Evolutionary conservation across 2,113 vertebrate genomes (phyloP).

Genomic region (Rana temporaria): DNA sequence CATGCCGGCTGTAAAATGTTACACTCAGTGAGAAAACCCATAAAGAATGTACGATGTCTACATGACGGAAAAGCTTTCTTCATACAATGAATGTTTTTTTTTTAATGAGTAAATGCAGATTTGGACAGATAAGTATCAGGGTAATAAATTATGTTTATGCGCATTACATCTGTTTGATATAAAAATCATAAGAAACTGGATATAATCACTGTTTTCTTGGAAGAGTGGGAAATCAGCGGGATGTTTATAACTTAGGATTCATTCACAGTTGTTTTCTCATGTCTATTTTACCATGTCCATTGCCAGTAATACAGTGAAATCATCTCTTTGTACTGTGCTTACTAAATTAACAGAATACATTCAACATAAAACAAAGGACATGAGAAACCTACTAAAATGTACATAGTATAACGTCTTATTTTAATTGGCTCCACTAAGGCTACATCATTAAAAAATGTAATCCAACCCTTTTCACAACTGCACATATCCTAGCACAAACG

Average conservation of each 20-base stretch:
- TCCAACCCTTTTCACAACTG: no score
- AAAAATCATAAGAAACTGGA: neutral
- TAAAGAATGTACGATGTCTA: neutral
- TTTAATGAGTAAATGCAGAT: neutral
- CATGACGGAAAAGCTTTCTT: neutral
- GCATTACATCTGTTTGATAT: neutral
- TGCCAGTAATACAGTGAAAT: neutral
- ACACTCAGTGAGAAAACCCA: neutral
- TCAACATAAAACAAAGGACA: no score
- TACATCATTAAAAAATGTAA: no score
- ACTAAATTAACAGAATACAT: no score
- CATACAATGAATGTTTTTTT: neutral
- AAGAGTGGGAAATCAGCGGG: neutral
- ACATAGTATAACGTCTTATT: no score
- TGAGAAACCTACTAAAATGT: no score
- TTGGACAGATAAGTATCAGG: neutral
- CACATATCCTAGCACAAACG: no score
- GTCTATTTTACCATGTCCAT: constrained; percentile 8
- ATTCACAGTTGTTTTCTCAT: constrained; percentile 9
- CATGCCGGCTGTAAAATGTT: constrained; percentile 79
- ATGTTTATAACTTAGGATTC: constrained; percentile 9
- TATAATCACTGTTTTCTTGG: neutral
- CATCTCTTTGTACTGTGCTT: neutral
- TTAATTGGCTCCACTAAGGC: no score
- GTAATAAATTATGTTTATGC: neutral